phyloP scores from a whole-genome alignment of 2,888 invertebrate species.

The Lasioglossum zephyrum region DNA sequence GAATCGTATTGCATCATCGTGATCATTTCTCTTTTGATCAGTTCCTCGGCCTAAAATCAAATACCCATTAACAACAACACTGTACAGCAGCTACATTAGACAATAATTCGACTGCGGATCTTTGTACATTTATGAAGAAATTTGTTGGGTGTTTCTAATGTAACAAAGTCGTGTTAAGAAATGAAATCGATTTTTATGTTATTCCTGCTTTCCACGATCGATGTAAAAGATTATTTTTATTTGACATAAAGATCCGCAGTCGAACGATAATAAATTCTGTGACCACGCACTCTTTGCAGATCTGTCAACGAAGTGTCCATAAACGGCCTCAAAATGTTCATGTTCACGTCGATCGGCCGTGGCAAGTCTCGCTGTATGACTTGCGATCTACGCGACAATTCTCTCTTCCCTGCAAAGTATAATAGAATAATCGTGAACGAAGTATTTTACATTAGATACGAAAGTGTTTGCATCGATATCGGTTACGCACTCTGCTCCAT shows the following conservation, averaged over 20 bases:
- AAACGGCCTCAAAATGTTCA: conserved; percentile 91
- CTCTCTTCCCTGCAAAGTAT: conserved; percentile 85
- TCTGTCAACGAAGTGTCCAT: conserved; percentile 92
- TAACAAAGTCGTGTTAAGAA: no score
- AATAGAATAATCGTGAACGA: conserved; percentile 5
- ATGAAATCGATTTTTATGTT: no score
- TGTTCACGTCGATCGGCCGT: conserved; percentile 92
- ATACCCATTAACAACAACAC: neutral
- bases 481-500: conserved; percentile 87
- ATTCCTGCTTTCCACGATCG: no score
- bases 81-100: neutral
- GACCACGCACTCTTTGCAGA: conserved; percentile 88
- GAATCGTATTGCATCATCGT: conserved; percentile 97
- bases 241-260: no score
- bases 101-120: neutral
- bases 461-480: neutral
- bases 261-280: neutral
- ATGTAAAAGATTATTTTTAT: no score
- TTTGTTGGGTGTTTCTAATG: no score
- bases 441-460: neutral
- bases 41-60: conserved; percentile 92
- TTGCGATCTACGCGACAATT: conserved; percentile 91
- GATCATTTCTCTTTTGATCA: conserved; percentile 98
- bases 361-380: conserved; percentile 94
- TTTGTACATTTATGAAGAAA: no score